Conservation (phyloP, 2,797 vertebrate species). For the Chaunax sp. region DNA sequence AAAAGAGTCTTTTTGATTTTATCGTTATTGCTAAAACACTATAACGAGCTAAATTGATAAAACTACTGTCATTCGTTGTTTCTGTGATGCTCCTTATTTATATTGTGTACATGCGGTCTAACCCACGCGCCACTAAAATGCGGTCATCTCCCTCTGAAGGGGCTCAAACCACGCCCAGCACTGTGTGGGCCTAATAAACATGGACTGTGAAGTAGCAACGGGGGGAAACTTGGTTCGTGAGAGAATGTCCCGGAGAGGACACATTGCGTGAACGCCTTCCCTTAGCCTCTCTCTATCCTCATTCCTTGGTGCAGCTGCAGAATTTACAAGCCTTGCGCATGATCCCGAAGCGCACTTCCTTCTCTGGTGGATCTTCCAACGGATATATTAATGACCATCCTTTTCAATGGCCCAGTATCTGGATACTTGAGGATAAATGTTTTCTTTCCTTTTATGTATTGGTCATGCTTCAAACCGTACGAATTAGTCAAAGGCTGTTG, state of each 20-base stretch:
- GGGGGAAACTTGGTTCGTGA: background rate
- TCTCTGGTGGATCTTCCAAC: background rate
- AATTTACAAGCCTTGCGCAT: slow-evolving; percentile 11
- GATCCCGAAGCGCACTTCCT: slow-evolving; percentile 16
- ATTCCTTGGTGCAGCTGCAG: background rate
- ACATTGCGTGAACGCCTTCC: too few relatives aligned
- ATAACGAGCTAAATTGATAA: too few relatives aligned
- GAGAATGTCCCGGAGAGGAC: background rate
- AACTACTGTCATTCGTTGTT: too few relatives aligned
- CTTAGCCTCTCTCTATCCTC: background rate
- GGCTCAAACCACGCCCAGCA: slow-evolving; percentile 27
- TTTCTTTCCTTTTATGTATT: background rate
- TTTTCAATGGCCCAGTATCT: background rate
- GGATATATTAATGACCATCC: background rate
- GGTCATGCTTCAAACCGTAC: background rate
- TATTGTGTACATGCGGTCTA: background rate
- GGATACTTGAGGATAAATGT: background rate
- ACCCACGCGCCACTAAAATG: too few relatives aligned
- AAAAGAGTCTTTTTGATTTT: background rate
- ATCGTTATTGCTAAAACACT: too few relatives aligned
- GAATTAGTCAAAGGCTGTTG: background rate
- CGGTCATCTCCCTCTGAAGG: background rate
- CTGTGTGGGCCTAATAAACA: background rate
- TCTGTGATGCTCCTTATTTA: too few relatives aligned
- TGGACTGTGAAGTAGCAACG: background rate